Base-by-base conservation (phyloP, 1,140 invertebrate species). In the Amphibalanus amphitrite region DNA sequence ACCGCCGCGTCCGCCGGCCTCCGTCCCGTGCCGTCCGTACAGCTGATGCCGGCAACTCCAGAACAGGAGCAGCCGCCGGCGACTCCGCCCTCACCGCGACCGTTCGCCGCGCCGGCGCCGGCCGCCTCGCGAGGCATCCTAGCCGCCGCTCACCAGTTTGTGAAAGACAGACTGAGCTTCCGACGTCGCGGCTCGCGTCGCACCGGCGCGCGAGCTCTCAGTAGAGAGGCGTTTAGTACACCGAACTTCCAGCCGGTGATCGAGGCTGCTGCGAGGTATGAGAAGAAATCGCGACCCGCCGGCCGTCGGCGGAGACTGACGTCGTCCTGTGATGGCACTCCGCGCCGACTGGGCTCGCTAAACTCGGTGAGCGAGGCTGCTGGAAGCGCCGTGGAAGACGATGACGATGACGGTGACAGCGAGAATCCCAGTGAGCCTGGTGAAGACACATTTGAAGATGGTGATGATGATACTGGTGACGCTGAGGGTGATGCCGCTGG, bases 31-130 rank as follows among this genome's bases (percentile, higher is more conserved):
- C 47, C 47, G 6, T 13, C 47, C 47, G 47, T 59, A 67, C 74
- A 30, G 73, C 72, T 33, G 74, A 72, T 72, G 71, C 70, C 65
- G 71, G 71, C 1, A 73, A 72, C 23, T 71, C 71, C 29, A 47
- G 28, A 28, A 28, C 65, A 40, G 70, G 71, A 23, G 30, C 38
- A 6, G 67, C 40, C 20, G 38, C 28, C 47, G 6, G 28, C 33
- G 15, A 59, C n/a, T 71, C 70, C 25, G 69, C 65, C 65, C 10
- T 67, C 65, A 0, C 65, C 65, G 23, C 23, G n/a, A 3, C 65
- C 65, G 65, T 67, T 67, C 65, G 0, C 10, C 28, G 65, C n/a
- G 65, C n/a, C 15, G 17, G 23, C n/a, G 1, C 26, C 26, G n/a
- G n/a, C 28, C 10, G 64, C 64, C 3, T 10, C 26, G 26, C 26